Evolutionary conservation across 2,888 invertebrate genomes (phyloP).

Genomic region (Timema podura): DNA sequence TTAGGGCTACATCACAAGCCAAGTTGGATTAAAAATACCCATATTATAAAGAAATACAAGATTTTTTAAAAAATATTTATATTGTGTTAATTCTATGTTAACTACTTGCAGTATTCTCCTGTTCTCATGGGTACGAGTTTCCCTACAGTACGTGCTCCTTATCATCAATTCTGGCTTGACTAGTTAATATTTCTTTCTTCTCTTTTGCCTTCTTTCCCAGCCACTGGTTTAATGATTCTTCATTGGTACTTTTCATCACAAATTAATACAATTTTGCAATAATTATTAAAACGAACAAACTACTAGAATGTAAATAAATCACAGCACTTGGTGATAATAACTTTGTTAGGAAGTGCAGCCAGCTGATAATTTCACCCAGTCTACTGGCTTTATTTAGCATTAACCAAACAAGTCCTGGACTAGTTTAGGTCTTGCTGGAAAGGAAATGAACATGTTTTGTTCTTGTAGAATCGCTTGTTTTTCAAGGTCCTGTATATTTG

Average conservation of each 20-base stretch:
- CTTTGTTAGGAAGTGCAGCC: too few species aligned
- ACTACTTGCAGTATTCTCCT: background rate
- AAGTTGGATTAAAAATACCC: too few species aligned
- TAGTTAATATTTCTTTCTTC: background rate
- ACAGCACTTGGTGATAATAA: background rate
- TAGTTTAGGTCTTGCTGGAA: background rate
- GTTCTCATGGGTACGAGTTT: background rate
- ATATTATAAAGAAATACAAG: too few species aligned
- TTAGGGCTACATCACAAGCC: background rate
- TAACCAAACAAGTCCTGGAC: background rate
- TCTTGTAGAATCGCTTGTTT: background rate
- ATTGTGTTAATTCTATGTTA: too few species aligned
- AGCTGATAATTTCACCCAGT: background rate
- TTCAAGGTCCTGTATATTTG: background rate
- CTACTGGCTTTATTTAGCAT: background rate
- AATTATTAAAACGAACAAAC: background rate
- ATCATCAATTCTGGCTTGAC: background rate
- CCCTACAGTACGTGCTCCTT: background rate
- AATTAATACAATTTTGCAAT: background rate
- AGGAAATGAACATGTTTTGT: background rate
- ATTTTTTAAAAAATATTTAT: too few species aligned
- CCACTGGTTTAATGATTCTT: conserved; percentile 2
- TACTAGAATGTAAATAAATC: background rate
- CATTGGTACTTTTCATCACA: conserved; percentile 4
- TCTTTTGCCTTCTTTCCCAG: background rate